phyloP scores from a whole-genome alignment of 2,797 vertebrate species.

The Benthosema pterotum region DNA sequence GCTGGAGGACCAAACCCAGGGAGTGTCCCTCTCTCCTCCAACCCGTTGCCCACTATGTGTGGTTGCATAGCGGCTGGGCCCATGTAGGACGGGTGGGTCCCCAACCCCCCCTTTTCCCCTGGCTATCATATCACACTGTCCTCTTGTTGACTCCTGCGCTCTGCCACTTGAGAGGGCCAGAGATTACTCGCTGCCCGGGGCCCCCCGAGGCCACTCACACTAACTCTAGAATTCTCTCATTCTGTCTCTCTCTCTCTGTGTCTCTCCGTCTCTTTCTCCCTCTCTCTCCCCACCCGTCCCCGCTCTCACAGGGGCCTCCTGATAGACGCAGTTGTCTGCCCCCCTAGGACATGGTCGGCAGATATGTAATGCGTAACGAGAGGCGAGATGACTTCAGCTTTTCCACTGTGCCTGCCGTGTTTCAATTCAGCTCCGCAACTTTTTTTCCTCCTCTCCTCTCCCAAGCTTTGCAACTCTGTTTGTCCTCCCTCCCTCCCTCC shows the following conservation, averaged over 20 bases:
- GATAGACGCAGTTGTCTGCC: conserved; percentile 63
- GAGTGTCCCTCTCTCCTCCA: conserved; percentile 64
- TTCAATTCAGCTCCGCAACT: conserved; percentile 43
- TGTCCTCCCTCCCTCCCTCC: conserved; percentile 40
- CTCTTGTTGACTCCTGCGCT: conserved; percentile 74
- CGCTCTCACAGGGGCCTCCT: conserved; percentile 51
- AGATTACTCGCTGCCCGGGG: conserved; percentile 61
- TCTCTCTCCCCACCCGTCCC: conserved; percentile 2
- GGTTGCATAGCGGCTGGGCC: conserved; percentile 46
- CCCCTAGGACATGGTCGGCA: conserved; percentile 61
- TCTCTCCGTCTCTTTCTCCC: conserved; percentile 4
- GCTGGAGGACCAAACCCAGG: conserved; percentile 48
- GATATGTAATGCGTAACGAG: conserved; percentile 66
- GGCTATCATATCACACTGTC: conserved; percentile 75
- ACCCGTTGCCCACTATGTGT: conserved; percentile 33
- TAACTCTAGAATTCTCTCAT: conserved; percentile 32
- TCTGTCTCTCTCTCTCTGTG: conserved; percentile 19
- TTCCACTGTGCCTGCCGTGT: conserved; percentile 50
- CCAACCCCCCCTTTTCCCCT: conserved; percentile 45
- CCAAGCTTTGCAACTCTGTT: conserved; percentile 32
- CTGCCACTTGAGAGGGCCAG: conserved; percentile 70
- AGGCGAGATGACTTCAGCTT: conserved; percentile 72
- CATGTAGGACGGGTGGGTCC: conserved; percentile 39
- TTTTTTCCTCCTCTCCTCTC: conserved; percentile 42
- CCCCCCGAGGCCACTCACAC: conserved; percentile 52